These are phyloP conservation scores for Cheilosia soror DNA, from an alignment of 2,888 invertebrate species.

Conservation along the genomic window DNA sequence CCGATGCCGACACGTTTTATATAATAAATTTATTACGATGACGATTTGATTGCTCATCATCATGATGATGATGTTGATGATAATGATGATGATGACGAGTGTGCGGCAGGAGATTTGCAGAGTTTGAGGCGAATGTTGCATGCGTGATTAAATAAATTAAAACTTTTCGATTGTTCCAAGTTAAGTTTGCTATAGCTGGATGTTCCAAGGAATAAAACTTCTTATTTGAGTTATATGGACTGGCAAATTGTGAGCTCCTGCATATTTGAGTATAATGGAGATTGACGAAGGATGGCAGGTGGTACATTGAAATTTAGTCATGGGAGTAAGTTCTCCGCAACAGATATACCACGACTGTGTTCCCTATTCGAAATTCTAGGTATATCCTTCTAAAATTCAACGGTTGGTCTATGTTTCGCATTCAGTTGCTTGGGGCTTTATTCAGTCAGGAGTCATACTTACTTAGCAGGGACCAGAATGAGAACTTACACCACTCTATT, in stretches of 20 bases:
- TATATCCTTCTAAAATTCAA: no score
- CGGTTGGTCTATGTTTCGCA: no score
- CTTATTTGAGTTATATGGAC: background rate
- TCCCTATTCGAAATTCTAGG: no score
- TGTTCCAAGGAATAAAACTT: background rate
- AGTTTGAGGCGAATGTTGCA: background rate
- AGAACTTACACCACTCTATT: no score
- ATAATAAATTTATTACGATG: background rate
- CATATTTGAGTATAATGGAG: background rate
- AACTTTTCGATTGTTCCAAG: background rate
- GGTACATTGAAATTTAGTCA: no score
- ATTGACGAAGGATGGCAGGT: no score
- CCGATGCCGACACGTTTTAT: background rate
- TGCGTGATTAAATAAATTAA: conserved; percentile 3
- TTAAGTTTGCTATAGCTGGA: background rate
- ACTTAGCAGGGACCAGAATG: no score
- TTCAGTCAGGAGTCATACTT: no score
- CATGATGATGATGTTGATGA: background rate
- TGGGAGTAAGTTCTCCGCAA: no score
- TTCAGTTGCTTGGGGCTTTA: no score
- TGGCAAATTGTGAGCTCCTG: background rate
- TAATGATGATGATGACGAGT: background rate
- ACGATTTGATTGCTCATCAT: background rate
- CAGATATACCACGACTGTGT: no score
- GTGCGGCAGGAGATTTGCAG: background rate